These are phyloP conservation scores for Clamator glandarius DNA, from an alignment of 2,797 vertebrate genomes.

Conservation along the genomic window DNA sequence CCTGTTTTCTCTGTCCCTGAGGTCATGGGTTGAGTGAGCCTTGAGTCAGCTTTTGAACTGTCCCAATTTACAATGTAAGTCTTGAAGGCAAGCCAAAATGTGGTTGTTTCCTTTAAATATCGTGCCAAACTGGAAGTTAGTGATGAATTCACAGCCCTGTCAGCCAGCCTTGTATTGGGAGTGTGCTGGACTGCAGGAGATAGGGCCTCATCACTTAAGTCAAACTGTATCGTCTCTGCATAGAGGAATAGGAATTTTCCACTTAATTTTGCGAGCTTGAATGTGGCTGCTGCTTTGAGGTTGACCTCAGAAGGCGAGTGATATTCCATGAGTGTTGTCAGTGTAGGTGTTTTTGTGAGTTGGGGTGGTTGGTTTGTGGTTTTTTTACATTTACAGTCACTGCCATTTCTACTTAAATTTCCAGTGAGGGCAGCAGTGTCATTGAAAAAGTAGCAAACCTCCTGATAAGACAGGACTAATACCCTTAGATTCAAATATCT, in stretches of 20 bases:
- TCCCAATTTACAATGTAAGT: background rate
- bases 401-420: background rate
- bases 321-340: background rate
- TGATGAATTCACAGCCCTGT: rapidly evolving
- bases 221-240: background rate
- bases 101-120: background rate
- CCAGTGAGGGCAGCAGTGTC: background rate
- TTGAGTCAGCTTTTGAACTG: background rate
- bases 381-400: background rate
- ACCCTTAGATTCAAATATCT: background rate
- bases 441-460: background rate
- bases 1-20: background rate
- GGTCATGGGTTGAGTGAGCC: background rate
- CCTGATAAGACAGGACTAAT: background rate
- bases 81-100: background rate
- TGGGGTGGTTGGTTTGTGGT: background rate
- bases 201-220: background rate
- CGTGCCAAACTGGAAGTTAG: background rate
- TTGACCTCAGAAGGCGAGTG: background rate
- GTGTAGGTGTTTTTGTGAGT: background rate
- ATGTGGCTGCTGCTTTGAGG: background rate
- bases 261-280: background rate
- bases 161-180: background rate
- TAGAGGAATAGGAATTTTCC: background rate
- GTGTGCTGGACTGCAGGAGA: background rate